A percentile compares a stretch with the other conserved stretches of the same genome.
These are phyloP conservation scores for Tachypleus tridentatus DNA, from an alignment of 1,140 invertebrate genomes.

Conservation along the genomic window DNA sequence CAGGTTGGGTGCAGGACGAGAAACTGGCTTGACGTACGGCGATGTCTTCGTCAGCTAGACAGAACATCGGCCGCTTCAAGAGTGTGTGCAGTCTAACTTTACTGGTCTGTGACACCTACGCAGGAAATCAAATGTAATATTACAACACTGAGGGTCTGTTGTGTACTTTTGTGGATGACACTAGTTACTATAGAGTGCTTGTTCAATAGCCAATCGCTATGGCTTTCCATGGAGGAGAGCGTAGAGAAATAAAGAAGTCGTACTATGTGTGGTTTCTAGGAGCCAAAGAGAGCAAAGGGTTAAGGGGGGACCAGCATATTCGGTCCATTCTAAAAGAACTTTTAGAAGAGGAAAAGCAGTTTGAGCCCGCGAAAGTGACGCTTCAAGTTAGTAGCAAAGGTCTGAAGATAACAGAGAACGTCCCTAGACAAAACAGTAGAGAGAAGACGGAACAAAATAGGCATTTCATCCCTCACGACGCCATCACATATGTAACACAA, in stretches of 20 bases:
- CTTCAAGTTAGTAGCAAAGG: constrained; percentile 75
- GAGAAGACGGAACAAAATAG: constrained; percentile 52
- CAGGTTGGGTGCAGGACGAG: too few species aligned
- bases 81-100: too few species aligned
- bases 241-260: constrained; percentile 77
- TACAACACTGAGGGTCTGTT: too few species aligned
- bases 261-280: constrained; percentile 98
- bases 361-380: constrained; percentile 83
- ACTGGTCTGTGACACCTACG: too few species aligned
- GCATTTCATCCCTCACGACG: constrained; percentile 88
- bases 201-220: constrained; percentile 5
- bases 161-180: too few species aligned
- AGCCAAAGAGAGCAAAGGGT: constrained; percentile 80
- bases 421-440: constrained; percentile 27
- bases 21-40: too few species aligned
- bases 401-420: constrained; percentile 76
- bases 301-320: constrained; percentile 66
- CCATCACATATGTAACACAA: constrained; percentile 73
- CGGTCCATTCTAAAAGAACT: constrained; percentile 70
- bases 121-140: too few species aligned
- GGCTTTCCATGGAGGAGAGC: constrained; percentile 22
- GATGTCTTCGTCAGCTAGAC: too few species aligned
- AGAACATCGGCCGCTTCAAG: too few species aligned
- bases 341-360: constrained; percentile 63
- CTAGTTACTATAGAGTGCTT: too few species aligned